Conservation (phyloP, 2,888 invertebrate species). For the Automeris io region DNA sequence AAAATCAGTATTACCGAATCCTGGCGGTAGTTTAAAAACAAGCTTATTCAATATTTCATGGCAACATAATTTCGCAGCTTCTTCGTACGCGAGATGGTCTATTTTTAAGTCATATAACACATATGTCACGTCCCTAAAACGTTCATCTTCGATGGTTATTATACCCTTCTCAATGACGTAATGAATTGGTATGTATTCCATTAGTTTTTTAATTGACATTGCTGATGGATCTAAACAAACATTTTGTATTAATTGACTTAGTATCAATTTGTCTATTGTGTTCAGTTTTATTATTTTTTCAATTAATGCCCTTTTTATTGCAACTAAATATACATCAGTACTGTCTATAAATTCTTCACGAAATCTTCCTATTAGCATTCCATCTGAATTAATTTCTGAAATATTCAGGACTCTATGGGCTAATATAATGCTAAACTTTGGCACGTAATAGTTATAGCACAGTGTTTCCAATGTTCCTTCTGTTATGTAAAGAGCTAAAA, state of each 20-base stretch:
- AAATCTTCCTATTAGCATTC: not conserved
- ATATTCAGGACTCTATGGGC: slow-evolving; percentile 9
- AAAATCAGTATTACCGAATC: not conserved
- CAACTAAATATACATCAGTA: not conserved
- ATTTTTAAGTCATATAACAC: not conserved
- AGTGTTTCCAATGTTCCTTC: slow-evolving; percentile 12
- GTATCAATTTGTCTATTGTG: not conserved
- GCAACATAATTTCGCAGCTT: not conserved
- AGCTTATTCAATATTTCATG: not conserved
- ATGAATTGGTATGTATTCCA: not conserved
- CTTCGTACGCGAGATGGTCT: not conserved
- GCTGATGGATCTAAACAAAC: not conserved
- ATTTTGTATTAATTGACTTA: not conserved
- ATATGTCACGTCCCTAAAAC: not conserved
- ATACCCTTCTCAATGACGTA: not conserved
- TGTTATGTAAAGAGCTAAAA: slow-evolving; percentile 11
- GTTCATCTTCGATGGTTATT: not conserved
- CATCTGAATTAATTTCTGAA: not conserved
- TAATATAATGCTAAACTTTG: slow-evolving; percentile 15
- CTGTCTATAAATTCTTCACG: not conserved
- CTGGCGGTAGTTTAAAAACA: not conserved
- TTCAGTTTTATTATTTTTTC: not conserved
- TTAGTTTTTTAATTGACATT: not conserved
- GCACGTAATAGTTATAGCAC: slow-evolving; percentile 15
- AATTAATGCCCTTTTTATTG: not conserved